Evolutionary conservation across 35 echinoderm and acorn worm genomes (phyloP), one percentile per base, ranked within the genome.

Genomic region (Amphiura filiformis): DNA sequence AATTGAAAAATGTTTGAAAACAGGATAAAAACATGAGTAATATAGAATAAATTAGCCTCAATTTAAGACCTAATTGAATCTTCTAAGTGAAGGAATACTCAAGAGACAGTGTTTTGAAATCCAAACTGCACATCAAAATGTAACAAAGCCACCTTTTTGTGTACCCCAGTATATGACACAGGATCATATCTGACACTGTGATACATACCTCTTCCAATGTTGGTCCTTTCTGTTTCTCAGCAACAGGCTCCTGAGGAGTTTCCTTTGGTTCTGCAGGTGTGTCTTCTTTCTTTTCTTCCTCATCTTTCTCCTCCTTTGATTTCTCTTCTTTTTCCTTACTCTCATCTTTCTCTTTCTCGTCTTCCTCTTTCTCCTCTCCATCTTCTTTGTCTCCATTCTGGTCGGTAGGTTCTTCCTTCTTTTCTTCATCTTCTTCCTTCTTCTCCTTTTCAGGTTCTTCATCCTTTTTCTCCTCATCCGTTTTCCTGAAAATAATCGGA

Each of bases 271-370:
- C 42, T 35, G 47, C 30, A 35, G 87, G 87, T n/a, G 49, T 33
- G 9, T 87, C 39, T 76, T 75, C 87, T 26, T 83, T 30, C 28
- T 70, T 70, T 70, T 70, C 61, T 23, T n/a, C 61, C 61, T 70
- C 28, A 18, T 15, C 77, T 47, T 88, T 42, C 15, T 77, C 81
- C 35, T 90, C 70, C 34, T 23, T 36, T 80, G 23, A 39, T 39
- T 86, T 86, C 64, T 87, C 89, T 13, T 88, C 89, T 31, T 87
- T 81, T 34, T 95, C 85, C n/a, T 87, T 81, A 1, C 26, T 30
- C 28, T 15, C 61, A 5, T 70, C 28, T 61, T 64, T 33, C 26
- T 56, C 47, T 78, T 85, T 64, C 31, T 85, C 81, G 0, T 84
- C 42, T 56, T 47, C 56, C 31, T 85, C 85, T 17, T 23, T 32